Conservation (phyloP, 2,888 invertebrate genomes). For the Omphaloscelis lunosa region DNA sequence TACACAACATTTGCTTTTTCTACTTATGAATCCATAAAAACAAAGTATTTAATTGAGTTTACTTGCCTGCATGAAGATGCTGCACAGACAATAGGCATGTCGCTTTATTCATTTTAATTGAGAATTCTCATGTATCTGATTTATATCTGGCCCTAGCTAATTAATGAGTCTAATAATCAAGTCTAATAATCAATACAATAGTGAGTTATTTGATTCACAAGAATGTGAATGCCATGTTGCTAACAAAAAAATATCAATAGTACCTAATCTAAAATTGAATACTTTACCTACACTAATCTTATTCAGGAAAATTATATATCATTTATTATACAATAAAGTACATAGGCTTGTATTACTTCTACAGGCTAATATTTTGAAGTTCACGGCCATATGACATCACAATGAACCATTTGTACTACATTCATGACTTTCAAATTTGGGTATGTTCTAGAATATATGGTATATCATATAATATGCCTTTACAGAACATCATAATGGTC, state of each 20-base stretch:
- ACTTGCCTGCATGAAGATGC: no score
- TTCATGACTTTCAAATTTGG: background rate
- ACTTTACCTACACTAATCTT: background rate
- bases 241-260: conserved; percentile 11
- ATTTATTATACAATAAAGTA: background rate
- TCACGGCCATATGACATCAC: conserved; percentile 10
- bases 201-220: conserved; percentile 21
- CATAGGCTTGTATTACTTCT: background rate
- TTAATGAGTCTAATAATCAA: background rate
- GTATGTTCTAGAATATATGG: conserved; percentile 1
- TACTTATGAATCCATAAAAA: no score
- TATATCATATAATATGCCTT: no score
- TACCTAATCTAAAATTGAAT: background rate
- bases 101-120: no score
- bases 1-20: no score
- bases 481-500: background rate
- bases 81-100: no score
- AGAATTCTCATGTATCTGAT: no score
- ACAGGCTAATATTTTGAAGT: conserved; percentile 4
- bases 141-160: no score
- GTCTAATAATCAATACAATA: conserved; percentile 11
- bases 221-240: conserved; percentile 31
- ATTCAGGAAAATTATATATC: background rate
- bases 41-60: no score
- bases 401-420: conserved; percentile 12